Base-by-base conservation (phyloP, 2,888 invertebrate genomes). In the Sesia bembeciformis region DNA sequence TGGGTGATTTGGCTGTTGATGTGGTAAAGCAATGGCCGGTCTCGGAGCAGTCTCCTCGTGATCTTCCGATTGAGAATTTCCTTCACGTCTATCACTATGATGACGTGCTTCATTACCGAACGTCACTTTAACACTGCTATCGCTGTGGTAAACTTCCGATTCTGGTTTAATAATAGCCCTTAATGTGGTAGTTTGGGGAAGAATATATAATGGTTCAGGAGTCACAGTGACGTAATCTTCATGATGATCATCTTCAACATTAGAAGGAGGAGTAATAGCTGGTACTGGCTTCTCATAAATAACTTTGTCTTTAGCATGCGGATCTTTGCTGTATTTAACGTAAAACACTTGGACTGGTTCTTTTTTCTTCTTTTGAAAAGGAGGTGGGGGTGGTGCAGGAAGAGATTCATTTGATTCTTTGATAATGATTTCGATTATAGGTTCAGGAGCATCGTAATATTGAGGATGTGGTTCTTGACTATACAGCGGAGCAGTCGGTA, bases 281-380 rank as follows among this genome's bases (percentile, higher is more conserved):
- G 96, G 94, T 39, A 96, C 90, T 0, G 96, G 96, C 60, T 93
- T 91, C 58, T 96, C 96, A 72, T 96, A 94, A 53, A 96, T 92
- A 6, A 96, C 91, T 62, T 94, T 93, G 52, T 93, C 91, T 63
- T 94, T 92, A 0, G 93, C 92, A 62, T 92, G 90, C 7, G 94
- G 94, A 68, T 96, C 95, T 76, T 96, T 96, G 73, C 96, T 95
- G 73, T 97, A 97, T 79, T 96, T 96, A 0, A 97, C 96, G 72
- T 96, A 97, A 75, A 96, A 97, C 0, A 97, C 97, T 68, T 97
- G 96, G 46, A 96, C 95, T 40, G 96, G 95, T 72, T 96, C 96
- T 71, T 95, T 96, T 61, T 91, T 90, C 67, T 86, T 89, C 65
- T 88, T 88, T 7, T 66, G 78, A 7, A 91, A 78, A 8, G 90